Evolutionary conservation across 2,797 vertebrate genomes (phyloP).

Genomic region (Fratercula arctica): DNA sequence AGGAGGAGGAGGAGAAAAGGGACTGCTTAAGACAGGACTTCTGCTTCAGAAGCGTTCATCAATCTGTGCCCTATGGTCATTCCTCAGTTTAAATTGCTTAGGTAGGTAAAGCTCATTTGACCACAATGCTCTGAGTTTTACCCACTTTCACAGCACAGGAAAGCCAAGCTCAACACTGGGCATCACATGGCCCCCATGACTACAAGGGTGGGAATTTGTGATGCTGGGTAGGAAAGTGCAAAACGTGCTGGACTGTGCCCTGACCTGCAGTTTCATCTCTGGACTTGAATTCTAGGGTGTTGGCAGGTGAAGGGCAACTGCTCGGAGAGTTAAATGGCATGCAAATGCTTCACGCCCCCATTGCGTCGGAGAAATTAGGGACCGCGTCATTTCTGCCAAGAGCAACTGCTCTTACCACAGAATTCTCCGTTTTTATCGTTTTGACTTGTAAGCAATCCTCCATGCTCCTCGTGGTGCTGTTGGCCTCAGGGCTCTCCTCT

Average conservation of each 20-base stretch:
- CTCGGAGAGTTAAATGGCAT: background rate
- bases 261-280: slow-evolving; percentile 16
- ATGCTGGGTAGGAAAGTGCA: background rate
- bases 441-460: slow-evolving; percentile 90
- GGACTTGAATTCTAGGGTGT: background rate
- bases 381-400: background rate
- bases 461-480: slow-evolving; percentile 81
- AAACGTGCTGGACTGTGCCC: background rate
- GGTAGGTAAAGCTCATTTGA: background rate
- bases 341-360: background rate
- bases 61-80: background rate
- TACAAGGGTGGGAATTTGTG: background rate
- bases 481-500: slow-evolving; percentile 83
- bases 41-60: background rate
- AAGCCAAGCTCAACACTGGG: background rate
- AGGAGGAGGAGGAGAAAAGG: background rate
- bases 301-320: background rate
- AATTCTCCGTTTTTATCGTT: slow-evolving; percentile 94
- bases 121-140: background rate
- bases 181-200: background rate
- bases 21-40: background rate
- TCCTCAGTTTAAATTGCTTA: background rate
- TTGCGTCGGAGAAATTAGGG: background rate
- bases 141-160: background rate
- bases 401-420: slow-evolving; percentile 84